phyloP scores from a whole-genome alignment of 2,113 vertebrate genomes.

The Gopherus flavomarginatus region DNA sequence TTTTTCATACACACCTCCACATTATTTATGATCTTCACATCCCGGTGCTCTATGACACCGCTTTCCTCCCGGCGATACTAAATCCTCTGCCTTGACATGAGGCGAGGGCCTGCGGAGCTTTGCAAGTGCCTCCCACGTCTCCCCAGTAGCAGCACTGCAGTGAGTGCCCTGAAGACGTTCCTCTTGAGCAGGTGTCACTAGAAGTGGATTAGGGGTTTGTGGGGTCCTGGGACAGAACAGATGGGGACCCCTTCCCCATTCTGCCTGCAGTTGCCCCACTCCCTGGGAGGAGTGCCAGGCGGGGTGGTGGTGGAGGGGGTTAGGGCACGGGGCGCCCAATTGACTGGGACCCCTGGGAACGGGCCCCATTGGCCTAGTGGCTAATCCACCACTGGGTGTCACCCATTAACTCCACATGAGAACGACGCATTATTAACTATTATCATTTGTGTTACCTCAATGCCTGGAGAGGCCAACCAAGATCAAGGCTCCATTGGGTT shows the following conservation, averaged over 20 bases:
- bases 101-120: background rate
- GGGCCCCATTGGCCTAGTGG: too few relatives aligned
- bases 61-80: background rate
- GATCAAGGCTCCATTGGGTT: accelerated
- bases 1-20: background rate
- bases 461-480: background rate
- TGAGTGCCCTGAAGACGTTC: background rate
- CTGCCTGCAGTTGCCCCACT: too few relatives aligned
- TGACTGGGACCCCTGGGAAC: too few relatives aligned
- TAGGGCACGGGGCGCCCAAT: too few relatives aligned
- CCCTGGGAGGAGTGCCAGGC: too few relatives aligned
- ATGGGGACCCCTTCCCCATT: too few relatives aligned
- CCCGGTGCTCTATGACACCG: background rate
- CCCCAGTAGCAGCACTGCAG: background rate
- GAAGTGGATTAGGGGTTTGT: too few relatives aligned
- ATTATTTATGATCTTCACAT: background rate
- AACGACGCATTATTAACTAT: too few relatives aligned
- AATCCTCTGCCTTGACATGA: background rate
- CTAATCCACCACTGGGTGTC: background rate
- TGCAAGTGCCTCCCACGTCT: background rate
- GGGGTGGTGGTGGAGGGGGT: too few relatives aligned
- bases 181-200: background rate
- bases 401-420: background rate
- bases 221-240: too few relatives aligned
- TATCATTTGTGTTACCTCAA: background rate